Conservation (phyloP, 2,113 vertebrate genomes). For the Tringa solitaria region DNA sequence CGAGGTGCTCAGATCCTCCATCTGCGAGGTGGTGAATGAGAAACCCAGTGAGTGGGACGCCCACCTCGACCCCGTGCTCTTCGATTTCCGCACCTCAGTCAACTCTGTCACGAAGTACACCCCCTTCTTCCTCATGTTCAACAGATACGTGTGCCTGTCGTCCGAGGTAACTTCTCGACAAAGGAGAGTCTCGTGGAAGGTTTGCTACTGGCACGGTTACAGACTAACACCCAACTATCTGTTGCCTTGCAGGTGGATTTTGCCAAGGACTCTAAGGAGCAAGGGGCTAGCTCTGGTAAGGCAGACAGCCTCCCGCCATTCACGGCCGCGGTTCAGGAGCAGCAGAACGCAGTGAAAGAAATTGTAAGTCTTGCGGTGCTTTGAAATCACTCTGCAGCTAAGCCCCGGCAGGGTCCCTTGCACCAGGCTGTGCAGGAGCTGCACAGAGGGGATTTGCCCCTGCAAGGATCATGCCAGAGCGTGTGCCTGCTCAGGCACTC, state of each 20-base stretch:
- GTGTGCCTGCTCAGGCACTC: background rate
- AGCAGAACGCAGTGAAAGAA: conserved; percentile 80
- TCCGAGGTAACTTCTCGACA: conserved; percentile 37
- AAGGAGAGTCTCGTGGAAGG: background rate
- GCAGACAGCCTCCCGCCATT: conserved; percentile 53
- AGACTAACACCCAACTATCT: background rate
- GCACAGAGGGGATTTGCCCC: background rate
- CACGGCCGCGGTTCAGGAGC: conserved; percentile 74
- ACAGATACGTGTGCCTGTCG: conserved; percentile 75
- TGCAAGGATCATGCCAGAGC: background rate
- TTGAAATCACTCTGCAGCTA: background rate
- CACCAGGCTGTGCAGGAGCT: background rate
- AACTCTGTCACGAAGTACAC: conserved; percentile 83
- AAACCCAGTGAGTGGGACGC: conserved; percentile 84
- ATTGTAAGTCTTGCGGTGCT: conserved; percentile 71
- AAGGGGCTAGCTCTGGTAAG: conserved; percentile 47
- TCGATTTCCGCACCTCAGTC: conserved; percentile 80
- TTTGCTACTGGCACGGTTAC: accelerated
- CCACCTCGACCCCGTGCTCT: conserved; percentile 82
- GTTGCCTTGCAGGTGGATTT: conserved; percentile 67
- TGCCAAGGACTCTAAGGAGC: conserved; percentile 66
- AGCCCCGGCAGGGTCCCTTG: background rate
- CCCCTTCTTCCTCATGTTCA: conserved; percentile 88
- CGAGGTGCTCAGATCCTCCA: conserved; percentile 75
- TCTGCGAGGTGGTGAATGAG: conserved; percentile 77